Evolutionary conservation across 2,113 vertebrate species (phyloP).

Genomic region (Potamarius usumacintae): DNA sequence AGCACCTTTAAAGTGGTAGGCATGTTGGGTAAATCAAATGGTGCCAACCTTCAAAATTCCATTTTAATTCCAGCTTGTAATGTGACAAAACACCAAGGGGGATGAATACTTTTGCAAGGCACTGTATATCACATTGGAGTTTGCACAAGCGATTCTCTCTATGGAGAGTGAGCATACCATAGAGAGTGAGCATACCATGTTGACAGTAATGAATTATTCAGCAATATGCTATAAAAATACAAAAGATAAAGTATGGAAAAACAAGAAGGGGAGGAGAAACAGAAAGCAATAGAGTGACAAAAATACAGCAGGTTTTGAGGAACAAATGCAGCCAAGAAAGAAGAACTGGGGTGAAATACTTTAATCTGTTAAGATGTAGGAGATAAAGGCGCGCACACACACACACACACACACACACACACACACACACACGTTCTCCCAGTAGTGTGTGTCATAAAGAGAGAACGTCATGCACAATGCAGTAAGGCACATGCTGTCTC

Average conservation of each 20-base stretch:
- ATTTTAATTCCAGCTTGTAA: too few relatives aligned
- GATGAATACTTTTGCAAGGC: too few relatives aligned
- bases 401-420: too few relatives aligned
- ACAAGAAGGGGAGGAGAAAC: conserved; percentile 34
- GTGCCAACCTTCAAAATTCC: too few relatives aligned
- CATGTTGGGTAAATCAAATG: too few relatives aligned
- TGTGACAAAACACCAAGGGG: too few relatives aligned
- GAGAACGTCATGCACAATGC: not conserved
- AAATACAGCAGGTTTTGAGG: not conserved
- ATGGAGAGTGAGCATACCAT: too few relatives aligned
- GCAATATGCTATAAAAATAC: not conserved
- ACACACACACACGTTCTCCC: too few relatives aligned
- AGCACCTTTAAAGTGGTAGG: too few relatives aligned
- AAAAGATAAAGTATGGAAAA: conserved; percentile 5
- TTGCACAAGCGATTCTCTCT: not conserved
- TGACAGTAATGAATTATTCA: conserved; percentile 61
- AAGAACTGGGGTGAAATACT: not conserved
- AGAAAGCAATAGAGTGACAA: not conserved
- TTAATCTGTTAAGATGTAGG: too few relatives aligned
- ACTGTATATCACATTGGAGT: not conserved
- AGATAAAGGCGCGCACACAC: not conserved
- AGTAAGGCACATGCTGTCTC: conserved; percentile 10
- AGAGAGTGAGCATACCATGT: not conserved
- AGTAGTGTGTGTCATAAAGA: not conserved
- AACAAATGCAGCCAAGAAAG: not conserved